Conservation (phyloP, 2,888 invertebrate species). For the Tinea semifulvella region DNA sequence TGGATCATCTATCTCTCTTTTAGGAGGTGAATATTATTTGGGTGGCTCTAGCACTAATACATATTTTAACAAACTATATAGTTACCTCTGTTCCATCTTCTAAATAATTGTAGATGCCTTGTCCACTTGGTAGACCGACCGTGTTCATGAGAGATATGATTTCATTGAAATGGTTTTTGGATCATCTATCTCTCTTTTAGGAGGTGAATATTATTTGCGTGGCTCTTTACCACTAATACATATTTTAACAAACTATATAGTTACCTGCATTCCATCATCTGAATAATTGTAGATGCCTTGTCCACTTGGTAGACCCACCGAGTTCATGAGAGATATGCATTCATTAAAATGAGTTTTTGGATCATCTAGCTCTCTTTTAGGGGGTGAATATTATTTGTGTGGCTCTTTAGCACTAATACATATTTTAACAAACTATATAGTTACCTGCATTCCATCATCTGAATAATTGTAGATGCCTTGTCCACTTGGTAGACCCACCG, state of each 20-base stretch:
- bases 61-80: too few relatives aligned
- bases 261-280: conserved; percentile 42
- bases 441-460: conserved; percentile 42
- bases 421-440: too few relatives aligned
- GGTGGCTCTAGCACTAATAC: conserved; percentile 28
- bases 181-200: conserved; percentile 23
- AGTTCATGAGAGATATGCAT: conserved; percentile 43
- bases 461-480: conserved; percentile 47
- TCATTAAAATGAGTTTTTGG: conserved; percentile 35
- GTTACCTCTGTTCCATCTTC: conserved; percentile 43
- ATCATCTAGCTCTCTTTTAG: conserved; percentile 24
- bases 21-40: conserved; percentile 32
- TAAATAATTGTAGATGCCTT: conserved; percentile 45
- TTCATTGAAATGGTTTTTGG: conserved; percentile 35
- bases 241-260: too few relatives aligned
- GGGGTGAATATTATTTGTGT: conserved; percentile 27
- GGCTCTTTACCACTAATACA: conserved; percentile 31
- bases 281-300: conserved; percentile 47
- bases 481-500: conserved; percentile 49
- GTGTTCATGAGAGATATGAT: conserved; percentile 45
- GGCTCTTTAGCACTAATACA: conserved; percentile 31
- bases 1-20: conserved; percentile 14
- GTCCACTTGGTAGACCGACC: conserved; percentile 48
- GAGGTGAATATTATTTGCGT: conserved; percentile 27
- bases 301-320: conserved; percentile 49